A percentile compares a stretch with the other conserved stretches of the same genome.
Evolutionary conservation across 2,888 invertebrate species (phyloP).

Genomic region (Ophion obscuratus): DNA sequence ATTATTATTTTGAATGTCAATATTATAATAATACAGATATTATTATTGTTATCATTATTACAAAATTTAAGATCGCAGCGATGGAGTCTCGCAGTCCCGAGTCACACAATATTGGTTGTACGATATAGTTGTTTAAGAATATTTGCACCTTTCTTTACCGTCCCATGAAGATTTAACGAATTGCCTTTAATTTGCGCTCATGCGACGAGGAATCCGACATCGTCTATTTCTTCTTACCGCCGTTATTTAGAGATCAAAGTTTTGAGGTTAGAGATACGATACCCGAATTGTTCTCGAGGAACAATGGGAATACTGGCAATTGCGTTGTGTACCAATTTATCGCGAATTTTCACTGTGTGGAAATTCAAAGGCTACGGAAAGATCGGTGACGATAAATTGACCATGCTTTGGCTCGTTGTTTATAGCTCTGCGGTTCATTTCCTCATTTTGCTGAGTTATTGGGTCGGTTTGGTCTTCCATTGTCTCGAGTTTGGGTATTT

Average conservation of each 20-base stretch:
- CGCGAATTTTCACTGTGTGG: too few relatives aligned
- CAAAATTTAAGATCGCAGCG: not conserved
- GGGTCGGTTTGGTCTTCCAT: slow-evolving; percentile 1
- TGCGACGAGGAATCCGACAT: not conserved
- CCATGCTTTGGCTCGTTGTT: not conserved
- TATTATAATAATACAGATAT: not conserved
- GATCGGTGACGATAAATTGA: too few relatives aligned
- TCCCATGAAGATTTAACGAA: not conserved
- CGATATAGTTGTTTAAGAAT: not conserved
- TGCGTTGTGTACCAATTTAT: too few relatives aligned
- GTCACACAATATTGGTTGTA: not conserved
- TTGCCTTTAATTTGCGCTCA: not conserved
- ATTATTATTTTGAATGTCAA: slow-evolving; percentile 4
- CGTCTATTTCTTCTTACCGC: not conserved
- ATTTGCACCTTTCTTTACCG: not conserved
- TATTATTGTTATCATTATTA: not conserved
- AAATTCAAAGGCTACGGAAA: too few relatives aligned
- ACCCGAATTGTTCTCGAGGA: too few relatives aligned
- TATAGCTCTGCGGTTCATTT: not conserved
- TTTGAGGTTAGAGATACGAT: slow-evolving; percentile 1
- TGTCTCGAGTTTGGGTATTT: not conserved
- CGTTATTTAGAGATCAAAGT: not conserved
- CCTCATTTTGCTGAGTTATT: not conserved
- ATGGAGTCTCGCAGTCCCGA: not conserved
- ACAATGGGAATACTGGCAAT: too few relatives aligned